Conservation (phyloP, 2,888 invertebrate genomes). For the Ctena decussata region DNA sequence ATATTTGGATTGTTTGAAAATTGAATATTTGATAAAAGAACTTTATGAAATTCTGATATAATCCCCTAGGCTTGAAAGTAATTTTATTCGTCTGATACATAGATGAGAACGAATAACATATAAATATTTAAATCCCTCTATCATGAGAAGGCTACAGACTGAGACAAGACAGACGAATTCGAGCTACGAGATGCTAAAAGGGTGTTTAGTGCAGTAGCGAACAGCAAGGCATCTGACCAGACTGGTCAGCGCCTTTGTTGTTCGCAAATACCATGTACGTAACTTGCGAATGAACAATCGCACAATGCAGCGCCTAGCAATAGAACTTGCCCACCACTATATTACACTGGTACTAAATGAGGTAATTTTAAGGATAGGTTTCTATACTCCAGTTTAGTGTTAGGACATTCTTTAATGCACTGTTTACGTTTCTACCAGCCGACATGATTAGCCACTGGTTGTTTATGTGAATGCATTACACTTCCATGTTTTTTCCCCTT, state of each 20-base stretch:
- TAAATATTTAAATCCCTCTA: slow-evolving; percentile 10
- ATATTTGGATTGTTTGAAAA: slow-evolving; percentile 16
- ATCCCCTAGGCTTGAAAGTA: slow-evolving; percentile 9
- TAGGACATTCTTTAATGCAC: too few species aligned
- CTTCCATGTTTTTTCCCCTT: too few species aligned
- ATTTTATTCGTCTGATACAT: slow-evolving; percentile 13
- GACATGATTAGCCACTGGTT: too few species aligned
- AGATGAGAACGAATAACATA: not conserved
- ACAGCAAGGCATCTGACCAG: not conserved
- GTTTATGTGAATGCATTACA: too few species aligned
- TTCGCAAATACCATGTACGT: not conserved
- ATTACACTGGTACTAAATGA: not conserved
- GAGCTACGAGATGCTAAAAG: not conserved
- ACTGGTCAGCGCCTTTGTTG: too few species aligned
- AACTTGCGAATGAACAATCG: not conserved
- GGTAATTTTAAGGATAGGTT: too few species aligned
- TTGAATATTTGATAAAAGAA: slow-evolving; percentile 16
- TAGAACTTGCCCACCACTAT: not conserved
- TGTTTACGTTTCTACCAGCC: too few species aligned
- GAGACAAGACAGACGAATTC: slow-evolving; percentile 1
- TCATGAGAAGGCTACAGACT: slow-evolving; percentile 7
- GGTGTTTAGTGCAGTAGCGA: too few species aligned
- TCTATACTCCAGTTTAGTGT: too few species aligned
- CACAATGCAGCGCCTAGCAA: not conserved
- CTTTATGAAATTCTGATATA: slow-evolving; percentile 16